phyloP scores from a whole-genome alignment of 1,140 invertebrate species.

The Drosophila bocqueti region DNA sequence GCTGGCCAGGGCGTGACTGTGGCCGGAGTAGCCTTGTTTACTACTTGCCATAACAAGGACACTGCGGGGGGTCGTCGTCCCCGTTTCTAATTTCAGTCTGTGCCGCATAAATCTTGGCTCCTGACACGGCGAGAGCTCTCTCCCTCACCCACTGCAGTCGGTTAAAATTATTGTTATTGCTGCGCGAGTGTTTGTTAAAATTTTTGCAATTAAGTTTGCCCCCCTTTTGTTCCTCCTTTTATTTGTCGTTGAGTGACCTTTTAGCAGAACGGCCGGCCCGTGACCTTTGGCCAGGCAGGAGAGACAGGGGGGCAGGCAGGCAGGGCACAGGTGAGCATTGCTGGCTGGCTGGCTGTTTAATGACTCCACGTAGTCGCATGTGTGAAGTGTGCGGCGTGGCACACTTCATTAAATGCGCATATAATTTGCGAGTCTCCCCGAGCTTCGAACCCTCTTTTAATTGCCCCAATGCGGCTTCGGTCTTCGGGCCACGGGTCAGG shows the following conservation, averaged over 20 bases:
- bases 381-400: slow-evolving; percentile 55
- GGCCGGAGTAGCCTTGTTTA: slow-evolving; percentile 32
- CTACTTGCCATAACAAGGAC: slow-evolving; percentile 51
- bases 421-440: slow-evolving; percentile 61
- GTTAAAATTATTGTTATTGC: slow-evolving; percentile 77
- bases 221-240: slow-evolving; percentile 38
- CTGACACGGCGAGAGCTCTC: slow-evolving; percentile 10
- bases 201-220: slow-evolving; percentile 74
- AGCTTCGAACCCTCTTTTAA: slow-evolving; percentile 68
- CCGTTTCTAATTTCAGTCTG: slow-evolving; percentile 73
- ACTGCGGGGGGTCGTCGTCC: background rate
- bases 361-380: slow-evolving; percentile 71
- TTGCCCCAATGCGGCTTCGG: slow-evolving; percentile 36
- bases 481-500: background rate
- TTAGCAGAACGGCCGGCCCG: slow-evolving; percentile 43
- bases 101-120: slow-evolving; percentile 65
- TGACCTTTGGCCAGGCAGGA: slow-evolving; percentile 45
- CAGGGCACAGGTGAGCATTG: background rate
- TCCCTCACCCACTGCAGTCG: slow-evolving; percentile 34
- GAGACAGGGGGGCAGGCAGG: background rate
- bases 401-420: slow-evolving; percentile 76
- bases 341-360: slow-evolving; percentile 32
- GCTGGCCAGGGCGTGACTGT: background rate
- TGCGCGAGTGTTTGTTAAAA: slow-evolving; percentile 70
- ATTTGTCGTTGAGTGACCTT: slow-evolving; percentile 67